Conservation (phyloP, 2,888 invertebrate species). For the Latheticus oryzae region DNA sequence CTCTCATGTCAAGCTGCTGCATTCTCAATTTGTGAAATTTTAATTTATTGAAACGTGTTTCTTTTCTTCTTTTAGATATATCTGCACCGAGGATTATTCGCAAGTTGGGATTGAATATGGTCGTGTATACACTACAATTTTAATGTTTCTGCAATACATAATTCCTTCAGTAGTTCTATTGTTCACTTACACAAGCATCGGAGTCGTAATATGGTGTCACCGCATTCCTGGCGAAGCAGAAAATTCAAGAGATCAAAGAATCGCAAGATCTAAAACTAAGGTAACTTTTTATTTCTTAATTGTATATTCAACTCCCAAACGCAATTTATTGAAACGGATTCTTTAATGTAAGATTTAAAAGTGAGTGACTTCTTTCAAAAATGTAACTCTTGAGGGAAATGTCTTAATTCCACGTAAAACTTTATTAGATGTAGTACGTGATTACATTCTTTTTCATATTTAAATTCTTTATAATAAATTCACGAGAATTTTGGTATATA, state of each 20-base stretch:
- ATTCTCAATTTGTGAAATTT: too few relatives aligned
- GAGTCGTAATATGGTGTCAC: slow-evolving; percentile 88
- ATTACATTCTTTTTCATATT: too few relatives aligned
- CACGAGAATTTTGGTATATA: too few relatives aligned
- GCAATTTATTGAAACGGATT: slow-evolving; percentile 10
- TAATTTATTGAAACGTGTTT: too few relatives aligned
- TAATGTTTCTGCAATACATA: slow-evolving; percentile 86
- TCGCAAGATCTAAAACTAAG: slow-evolving; percentile 89
- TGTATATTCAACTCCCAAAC: slow-evolving; percentile 11
- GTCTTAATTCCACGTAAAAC: too few relatives aligned
- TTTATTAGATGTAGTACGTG: too few relatives aligned
- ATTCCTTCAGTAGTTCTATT: slow-evolving; percentile 84
- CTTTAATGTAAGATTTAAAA: slow-evolving; percentile 34
- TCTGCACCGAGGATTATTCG: slow-evolving; percentile 81
- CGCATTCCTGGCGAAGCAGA: slow-evolving; percentile 90
- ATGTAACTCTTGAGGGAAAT: too few relatives aligned
- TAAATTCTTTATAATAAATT: too few relatives aligned
- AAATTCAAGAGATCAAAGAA: slow-evolving; percentile 81
- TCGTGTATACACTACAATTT: slow-evolving; percentile 78
- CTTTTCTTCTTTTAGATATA: slow-evolving; percentile 69
- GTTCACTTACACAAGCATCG: slow-evolving; percentile 88
- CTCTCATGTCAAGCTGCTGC: too few relatives aligned
- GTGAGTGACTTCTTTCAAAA: too few relatives aligned
- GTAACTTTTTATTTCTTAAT: slow-evolving; percentile 66
- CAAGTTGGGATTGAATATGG: slow-evolving; percentile 70